Percentiles rank a stretch among this genome's conserved stretches.
Conservation (phyloP, 2,888 invertebrate species). For the Drosophila merina region DNA sequence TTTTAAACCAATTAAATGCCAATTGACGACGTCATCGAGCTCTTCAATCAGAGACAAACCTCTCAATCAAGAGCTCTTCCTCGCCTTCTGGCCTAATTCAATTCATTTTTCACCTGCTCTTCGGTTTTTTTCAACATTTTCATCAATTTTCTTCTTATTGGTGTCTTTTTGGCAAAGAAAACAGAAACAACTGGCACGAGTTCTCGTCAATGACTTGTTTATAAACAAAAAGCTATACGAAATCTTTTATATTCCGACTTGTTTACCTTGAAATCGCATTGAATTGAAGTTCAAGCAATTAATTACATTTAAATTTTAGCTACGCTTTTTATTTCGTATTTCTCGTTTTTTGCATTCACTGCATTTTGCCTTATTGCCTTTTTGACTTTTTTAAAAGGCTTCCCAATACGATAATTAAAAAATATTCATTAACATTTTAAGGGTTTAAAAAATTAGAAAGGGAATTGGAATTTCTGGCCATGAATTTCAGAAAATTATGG, state of each 20-base stretch:
- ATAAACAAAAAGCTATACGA: slow-evolving; percentile 67
- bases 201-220: slow-evolving; percentile 59
- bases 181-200: slow-evolving; percentile 48
- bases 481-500: too few relatives aligned
- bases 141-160: slow-evolving; percentile 28
- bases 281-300: slow-evolving; percentile 72
- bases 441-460: neutral
- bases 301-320: slow-evolving; percentile 60
- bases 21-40: slow-evolving; percentile 68
- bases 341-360: slow-evolving; percentile 24
- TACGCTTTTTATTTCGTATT: slow-evolving; percentile 31
- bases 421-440: slow-evolving; percentile 2
- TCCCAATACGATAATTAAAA: slow-evolving; percentile 31
- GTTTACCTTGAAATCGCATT: slow-evolving; percentile 72
- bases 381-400: slow-evolving; percentile 17
- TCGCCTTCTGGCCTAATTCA: slow-evolving; percentile 32
- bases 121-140: slow-evolving; percentile 23
- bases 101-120: slow-evolving; percentile 18
- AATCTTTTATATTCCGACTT: slow-evolving; percentile 56
- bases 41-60: slow-evolving; percentile 20
- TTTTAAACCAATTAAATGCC: slow-evolving; percentile 61
- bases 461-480: slow-evolving; percentile 5
- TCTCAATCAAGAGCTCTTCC: slow-evolving; percentile 4
- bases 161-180: slow-evolving; percentile 52
- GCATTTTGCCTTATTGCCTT: slow-evolving; percentile 3